Evolutionary conservation across 2,113 vertebrate genomes (phyloP).

Genomic region (Barnardius zonarius): DNA sequence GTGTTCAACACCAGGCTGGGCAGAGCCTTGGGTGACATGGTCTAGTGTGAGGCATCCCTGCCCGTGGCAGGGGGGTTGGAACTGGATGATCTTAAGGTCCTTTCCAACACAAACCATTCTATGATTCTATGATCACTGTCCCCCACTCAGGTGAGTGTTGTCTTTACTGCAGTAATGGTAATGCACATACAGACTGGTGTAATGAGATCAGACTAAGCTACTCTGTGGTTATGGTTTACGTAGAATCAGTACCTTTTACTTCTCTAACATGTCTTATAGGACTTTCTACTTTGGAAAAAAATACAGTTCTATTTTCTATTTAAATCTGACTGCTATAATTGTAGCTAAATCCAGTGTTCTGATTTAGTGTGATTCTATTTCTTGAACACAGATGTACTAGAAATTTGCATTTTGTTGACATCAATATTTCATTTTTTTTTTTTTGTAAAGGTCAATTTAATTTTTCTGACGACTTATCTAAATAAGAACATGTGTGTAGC

Average conservation of each 20-base stretch:
- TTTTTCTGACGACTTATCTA: constrained; percentile 55
- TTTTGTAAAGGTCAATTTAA: constrained; percentile 52
- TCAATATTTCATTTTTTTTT: constrained; percentile 46
- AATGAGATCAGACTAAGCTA: not conserved
- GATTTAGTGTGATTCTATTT: constrained; percentile 22
- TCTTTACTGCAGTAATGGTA: accelerated
- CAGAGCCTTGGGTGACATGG: not conserved
- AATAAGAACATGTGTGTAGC: constrained; percentile 71
- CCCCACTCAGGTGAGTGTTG: accelerated
- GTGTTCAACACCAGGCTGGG: not conserved
- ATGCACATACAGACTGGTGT: no score
- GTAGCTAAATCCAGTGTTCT: not conserved
- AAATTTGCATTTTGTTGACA: constrained; percentile 53
- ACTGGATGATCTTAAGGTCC: not conserved
- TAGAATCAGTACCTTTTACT: not conserved
- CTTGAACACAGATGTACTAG: constrained; percentile 32
- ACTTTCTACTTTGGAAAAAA: not conserved
- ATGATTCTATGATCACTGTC: not conserved
- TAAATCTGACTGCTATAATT: not conserved
- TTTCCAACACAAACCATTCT: not conserved
- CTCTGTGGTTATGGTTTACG: not conserved
- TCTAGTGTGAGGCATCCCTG: not conserved
- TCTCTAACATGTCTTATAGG: not conserved
- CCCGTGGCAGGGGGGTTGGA: not conserved
- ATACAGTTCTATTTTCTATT: not conserved